A percentile compares a stretch with the other conserved stretches of the same genome.
phyloP scores from a whole-genome alignment of 2,888 invertebrate species.

The Leptodirus hochenwartii region DNA sequence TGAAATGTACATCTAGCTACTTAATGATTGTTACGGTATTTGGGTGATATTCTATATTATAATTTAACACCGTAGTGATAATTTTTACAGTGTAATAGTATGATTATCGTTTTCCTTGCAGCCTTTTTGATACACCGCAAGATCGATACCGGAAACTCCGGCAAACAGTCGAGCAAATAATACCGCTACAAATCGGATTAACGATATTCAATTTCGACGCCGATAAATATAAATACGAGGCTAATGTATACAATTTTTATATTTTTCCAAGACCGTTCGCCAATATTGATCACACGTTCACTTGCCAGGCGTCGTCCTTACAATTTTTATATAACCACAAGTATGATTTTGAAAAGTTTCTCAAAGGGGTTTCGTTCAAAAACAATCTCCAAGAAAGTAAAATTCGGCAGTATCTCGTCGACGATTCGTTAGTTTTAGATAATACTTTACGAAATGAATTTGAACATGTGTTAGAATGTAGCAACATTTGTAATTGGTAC shows the following conservation, averaged over 20 bases:
- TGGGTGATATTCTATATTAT: too few species aligned
- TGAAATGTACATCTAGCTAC: background rate
- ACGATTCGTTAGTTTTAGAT: too few species aligned
- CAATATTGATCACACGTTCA: slow-evolving; percentile 37
- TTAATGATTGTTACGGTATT: too few species aligned
- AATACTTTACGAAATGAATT: too few species aligned
- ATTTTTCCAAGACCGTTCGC: slow-evolving; percentile 45
- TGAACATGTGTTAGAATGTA: too few species aligned
- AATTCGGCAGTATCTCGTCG: too few species aligned
- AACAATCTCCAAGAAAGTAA: too few species aligned
- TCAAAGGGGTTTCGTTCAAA: too few species aligned
- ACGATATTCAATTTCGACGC: slow-evolving; percentile 41
- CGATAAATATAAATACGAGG: slow-evolving; percentile 37
- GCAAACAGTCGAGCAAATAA: slow-evolving; percentile 29
- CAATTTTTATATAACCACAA: slow-evolving; percentile 42
- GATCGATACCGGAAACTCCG: slow-evolving; percentile 36
- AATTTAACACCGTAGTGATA: too few species aligned
- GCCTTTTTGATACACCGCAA: slow-evolving; percentile 37
- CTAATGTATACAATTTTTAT: slow-evolving; percentile 47
- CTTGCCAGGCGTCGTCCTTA: slow-evolving; percentile 42
- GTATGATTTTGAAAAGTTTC: slow-evolving; percentile 63
- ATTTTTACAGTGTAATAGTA: background rate
- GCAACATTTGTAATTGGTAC: too few species aligned
- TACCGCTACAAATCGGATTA: slow-evolving; percentile 51
- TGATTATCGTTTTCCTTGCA: slow-evolving; percentile 21